Base-by-base conservation (phyloP, 2,888 invertebrate species). In the Aspidiotus destructor region DNA sequence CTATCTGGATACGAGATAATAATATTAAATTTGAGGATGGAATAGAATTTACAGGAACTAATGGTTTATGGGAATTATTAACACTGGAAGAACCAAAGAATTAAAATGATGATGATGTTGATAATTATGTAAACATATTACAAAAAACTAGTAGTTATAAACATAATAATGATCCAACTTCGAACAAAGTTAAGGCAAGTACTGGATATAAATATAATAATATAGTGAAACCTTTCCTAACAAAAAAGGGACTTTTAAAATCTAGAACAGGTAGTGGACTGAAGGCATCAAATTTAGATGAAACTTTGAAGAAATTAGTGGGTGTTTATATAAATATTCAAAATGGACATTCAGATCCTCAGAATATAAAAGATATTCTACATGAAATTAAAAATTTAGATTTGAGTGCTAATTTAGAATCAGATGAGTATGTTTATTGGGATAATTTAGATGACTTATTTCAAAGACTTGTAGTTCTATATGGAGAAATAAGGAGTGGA, bases 381-480 rank as follows among this genome's bases (percentile, higher is more conserved):
- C 1, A 28, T 57, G 57, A 57, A 57, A 57, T 57, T 57, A 57
- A 57, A 57, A 57, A 2, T 57, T 17, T 7, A 57, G 6, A 57
- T 57, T 57, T 57, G 28, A 57, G 57, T 57, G 57, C 57, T 17
- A 57, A 57, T 57, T 28, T 57, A 17, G 6, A 57, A 7, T 11
- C 16, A 57, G 57, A 57, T 3, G 7, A 60, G 7, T 60, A 60
- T 60, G 7, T 60, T 60, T 60, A 60, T 40, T 60, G 60, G 60
- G n/a, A 60, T 60, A 60, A 60, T 60, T 28, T 60, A 60, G 60
- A 60, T 60, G 60, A 60, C 5, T 8, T 60, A 3, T 60, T 60
- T 28, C 40, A 60, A 60, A 60, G 8, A 40, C 41, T 60, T 13
- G 13, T 28, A 15, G 17, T 60, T 41, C 7, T 60, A 40, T 60